Evolutionary conservation across 2,888 invertebrate genomes (phyloP).

Genomic region (Sarcophaga carnaria): DNA sequence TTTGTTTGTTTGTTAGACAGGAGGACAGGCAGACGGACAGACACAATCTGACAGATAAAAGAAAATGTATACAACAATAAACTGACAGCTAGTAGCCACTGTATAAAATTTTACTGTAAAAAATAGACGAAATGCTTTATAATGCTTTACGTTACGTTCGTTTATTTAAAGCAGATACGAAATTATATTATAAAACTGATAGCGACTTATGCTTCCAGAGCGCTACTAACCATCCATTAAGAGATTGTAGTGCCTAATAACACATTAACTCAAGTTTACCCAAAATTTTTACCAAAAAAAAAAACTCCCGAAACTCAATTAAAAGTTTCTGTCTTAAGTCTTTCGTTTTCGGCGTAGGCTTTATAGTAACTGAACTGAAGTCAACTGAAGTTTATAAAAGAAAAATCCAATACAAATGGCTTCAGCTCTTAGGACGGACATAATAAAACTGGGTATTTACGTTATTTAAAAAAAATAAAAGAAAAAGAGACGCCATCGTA

Average conservation of each 20-base stretch:
- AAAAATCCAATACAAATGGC: too few species aligned
- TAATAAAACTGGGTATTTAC: too few species aligned
- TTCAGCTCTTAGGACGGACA: too few species aligned
- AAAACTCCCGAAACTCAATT: too few species aligned
- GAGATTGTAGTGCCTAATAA: too few species aligned
- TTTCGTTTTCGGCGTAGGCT: too few species aligned
- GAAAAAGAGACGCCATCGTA: too few species aligned
- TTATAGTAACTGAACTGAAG: too few species aligned
- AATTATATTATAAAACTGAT: background rate
- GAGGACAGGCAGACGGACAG: constrained; percentile 33
- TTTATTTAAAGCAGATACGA: constrained; percentile 49
- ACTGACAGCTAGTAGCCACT: constrained; percentile 66
- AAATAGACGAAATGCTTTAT: background rate
- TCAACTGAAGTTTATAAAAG: too few species aligned
- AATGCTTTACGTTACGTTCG: constrained; percentile 26
- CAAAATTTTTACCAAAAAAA: too few species aligned
- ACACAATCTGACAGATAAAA: constrained; percentile 42
- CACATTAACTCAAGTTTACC: background rate
- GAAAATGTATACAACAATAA: constrained; percentile 55
- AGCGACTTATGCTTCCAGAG: background rate
- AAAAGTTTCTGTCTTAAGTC: too few species aligned
- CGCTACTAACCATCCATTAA: background rate
- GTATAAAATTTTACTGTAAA: constrained; percentile 18
- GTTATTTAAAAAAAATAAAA: too few species aligned
- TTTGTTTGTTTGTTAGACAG: constrained; percentile 19